Evolutionary conservation across 2,113 vertebrate genomes (phyloP), one percentile per base, ranked within the genome.

Genomic region (Octodon degus): DNA sequence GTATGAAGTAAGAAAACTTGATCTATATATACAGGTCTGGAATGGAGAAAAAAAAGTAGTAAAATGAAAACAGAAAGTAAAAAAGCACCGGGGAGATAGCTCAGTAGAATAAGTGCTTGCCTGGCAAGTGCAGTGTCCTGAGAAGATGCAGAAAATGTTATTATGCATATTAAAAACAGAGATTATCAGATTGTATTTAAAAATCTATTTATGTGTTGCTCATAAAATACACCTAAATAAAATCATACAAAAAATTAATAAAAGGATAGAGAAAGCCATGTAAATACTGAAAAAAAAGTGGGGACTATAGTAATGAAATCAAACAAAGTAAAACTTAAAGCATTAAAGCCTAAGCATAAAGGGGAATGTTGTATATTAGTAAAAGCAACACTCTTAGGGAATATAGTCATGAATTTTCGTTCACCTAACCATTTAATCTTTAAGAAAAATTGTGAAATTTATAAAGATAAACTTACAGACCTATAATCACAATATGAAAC

Each of bases 91-190:
- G 55, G 14, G 55, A 55, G 55, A 55, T 55, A 55, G 55, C 55
- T 16, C 55, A 55, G 55, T 17, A 55, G 55, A 55, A 55, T 55
- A 55, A 55, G 55, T 55, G 55, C 55, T 16, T 55, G 55, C 55
- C 55, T 55, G 55, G 13, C 55, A 55, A 55, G 12, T 16, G 13
- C 55, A 55, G 55, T 1, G 14, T 55, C 14, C 55, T 55, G 55
- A 55, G 3, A 12, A 50, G 37, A 80, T 13, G 43, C 5, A 63
- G 63, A 53, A 85, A 86, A 12, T 2, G 60, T 62, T 89, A 53
- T 14, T 76, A 76, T 34, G 53, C 30, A 83, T 25, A 83, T 40
- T 83, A 95, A 76, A 82, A 95, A 43, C 22, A 90, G 63, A 72
- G 50, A 55, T 91, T 84, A 53, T 84, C 37, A 79, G 34, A 79